A percentile compares a stretch with the other conserved stretches of the same genome.
These are phyloP conservation scores for Sinocyclocheilus grahami DNA, from an alignment of 2,113 vertebrate genomes.

Conservation along the genomic window DNA sequence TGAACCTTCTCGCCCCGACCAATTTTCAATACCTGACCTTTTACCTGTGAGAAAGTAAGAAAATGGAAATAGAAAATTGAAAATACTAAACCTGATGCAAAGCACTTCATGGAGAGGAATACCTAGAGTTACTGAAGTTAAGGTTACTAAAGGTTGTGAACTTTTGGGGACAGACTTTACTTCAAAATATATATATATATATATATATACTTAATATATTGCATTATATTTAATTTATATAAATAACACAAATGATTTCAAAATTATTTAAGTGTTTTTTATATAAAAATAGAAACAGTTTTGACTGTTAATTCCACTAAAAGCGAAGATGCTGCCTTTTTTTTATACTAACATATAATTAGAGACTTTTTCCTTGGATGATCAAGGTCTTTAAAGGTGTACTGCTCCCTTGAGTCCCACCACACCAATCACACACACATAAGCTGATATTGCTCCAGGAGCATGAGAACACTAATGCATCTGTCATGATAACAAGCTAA, in stretches of 20 bases:
- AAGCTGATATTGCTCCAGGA: slow-evolving; percentile 84
- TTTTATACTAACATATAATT: slow-evolving; percentile 12
- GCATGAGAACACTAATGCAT: slow-evolving; percentile 86
- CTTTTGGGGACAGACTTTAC: not conserved
- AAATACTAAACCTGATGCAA: not conserved
- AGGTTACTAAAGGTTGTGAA: not conserved
- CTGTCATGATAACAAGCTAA: slow-evolving; percentile 94
- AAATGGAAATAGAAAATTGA: not conserved
- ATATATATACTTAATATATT: not conserved
- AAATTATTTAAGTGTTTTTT: not conserved
- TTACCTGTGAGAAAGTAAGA: not conserved
- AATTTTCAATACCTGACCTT: slow-evolving; percentile 17
- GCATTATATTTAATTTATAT: not conserved
- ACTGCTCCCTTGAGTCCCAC: not conserved
- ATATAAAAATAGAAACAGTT: not conserved
- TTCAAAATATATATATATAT: no score
- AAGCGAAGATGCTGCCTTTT: not conserved
- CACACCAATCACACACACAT: slow-evolving; percentile 52
- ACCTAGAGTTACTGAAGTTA: not conserved
- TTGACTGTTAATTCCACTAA: slow-evolving; percentile 6
- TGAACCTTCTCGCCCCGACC: not conserved
- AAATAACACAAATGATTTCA: not conserved
- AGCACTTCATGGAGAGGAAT: not conserved
- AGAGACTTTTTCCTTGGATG: not conserved
- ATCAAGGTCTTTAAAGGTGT: slow-evolving; percentile 24